A percentile compares a stretch with the other conserved stretches of the same genome.
Evolutionary conservation across 2,888 invertebrate species (phyloP).

Genomic region (Macaria notata): DNA sequence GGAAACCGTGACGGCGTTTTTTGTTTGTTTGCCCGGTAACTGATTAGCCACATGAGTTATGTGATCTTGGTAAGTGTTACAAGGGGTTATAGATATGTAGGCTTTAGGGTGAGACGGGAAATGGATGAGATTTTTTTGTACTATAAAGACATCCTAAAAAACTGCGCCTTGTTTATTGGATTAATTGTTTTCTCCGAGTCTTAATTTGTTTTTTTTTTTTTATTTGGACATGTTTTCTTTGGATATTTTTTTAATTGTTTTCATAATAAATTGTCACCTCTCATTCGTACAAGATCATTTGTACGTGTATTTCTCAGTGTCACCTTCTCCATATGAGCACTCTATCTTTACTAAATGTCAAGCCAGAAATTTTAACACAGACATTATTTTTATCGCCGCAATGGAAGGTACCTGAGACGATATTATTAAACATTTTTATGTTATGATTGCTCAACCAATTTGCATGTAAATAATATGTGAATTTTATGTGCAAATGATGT

Average conservation of each 20-base stretch:
- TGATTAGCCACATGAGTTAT: slow-evolving; percentile 33
- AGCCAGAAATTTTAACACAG: slow-evolving; percentile 5
- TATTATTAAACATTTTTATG: slow-evolving; percentile 61
- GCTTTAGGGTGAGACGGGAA: no score
- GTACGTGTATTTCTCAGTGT: no score
- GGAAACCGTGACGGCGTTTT: slow-evolving; percentile 64
- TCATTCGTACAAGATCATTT: no score
- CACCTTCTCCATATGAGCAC: background rate
- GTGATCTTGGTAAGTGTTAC: slow-evolving; percentile 10
- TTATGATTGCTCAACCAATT: slow-evolving; percentile 71
- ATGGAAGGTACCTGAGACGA: slow-evolving; percentile 47
- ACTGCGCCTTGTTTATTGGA: no score
- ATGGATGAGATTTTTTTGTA: no score
- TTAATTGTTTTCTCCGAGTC: no score
- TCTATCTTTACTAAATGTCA: slow-evolving; percentile 14
- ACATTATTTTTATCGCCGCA: slow-evolving; percentile 42
- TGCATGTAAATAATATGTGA: slow-evolving; percentile 67
- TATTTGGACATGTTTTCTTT: no score
- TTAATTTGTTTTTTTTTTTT: no score
- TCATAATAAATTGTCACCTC: no score
- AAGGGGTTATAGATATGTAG: background rate
- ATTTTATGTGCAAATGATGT: slow-evolving; percentile 68
- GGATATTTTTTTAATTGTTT: no score
- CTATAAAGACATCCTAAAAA: no score
- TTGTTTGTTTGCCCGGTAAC: slow-evolving; percentile 30